Evolutionary conservation across 2,888 invertebrate genomes (phyloP).

Genomic region (Pachymerium ferrugineum): DNA sequence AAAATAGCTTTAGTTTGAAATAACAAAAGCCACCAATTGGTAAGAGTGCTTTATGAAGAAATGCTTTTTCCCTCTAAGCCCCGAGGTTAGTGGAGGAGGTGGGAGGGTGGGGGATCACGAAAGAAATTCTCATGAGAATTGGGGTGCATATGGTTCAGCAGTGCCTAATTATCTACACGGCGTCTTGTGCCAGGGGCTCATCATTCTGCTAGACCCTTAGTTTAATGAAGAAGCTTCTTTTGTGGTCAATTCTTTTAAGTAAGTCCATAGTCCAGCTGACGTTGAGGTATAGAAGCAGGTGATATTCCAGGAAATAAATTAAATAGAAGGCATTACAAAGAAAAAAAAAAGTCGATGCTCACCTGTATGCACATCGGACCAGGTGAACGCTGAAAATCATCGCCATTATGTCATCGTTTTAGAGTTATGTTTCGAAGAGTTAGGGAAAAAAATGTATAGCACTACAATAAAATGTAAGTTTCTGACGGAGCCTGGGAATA

Average conservation of each 20-base stretch:
- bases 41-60: neutral
- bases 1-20: neutral
- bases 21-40: neutral
- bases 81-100: neutral
- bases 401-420: neutral
- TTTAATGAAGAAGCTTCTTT: conserved; percentile 2
- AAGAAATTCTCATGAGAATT: neutral
- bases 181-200: neutral
- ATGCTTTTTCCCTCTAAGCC: neutral
- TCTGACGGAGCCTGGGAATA: too few species aligned
- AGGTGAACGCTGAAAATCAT: neutral
- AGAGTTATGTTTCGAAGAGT: neutral
- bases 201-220: neutral
- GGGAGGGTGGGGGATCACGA: neutral
- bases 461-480: too few species aligned
- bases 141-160: conserved; percentile 2
- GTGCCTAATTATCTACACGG: neutral
- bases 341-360: neutral
- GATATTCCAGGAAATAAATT: conserved; percentile 2
- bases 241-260: conserved; percentile 2
- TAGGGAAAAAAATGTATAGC: neutral
- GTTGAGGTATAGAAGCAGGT: neutral
- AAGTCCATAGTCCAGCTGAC: neutral
- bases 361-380: neutral
- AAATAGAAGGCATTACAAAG: neutral